Conservation (phyloP, 2,888 invertebrate species). For the Neoaliturus tenellus region DNA sequence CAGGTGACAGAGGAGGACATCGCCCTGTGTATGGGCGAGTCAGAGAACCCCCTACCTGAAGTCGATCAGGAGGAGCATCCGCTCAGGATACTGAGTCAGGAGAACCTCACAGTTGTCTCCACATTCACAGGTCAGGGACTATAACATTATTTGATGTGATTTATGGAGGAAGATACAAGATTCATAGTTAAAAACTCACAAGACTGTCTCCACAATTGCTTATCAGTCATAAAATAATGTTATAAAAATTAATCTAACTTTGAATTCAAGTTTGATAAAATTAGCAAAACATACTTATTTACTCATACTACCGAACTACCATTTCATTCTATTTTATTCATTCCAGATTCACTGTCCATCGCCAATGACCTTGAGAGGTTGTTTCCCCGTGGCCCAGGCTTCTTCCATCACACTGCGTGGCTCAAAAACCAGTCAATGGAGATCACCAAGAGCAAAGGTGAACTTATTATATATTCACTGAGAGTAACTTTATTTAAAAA, state of each 20-base stretch:
- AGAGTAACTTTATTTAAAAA: too few relatives aligned
- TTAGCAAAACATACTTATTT: too few relatives aligned
- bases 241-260: too few relatives aligned
- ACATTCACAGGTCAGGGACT: conserved; percentile 83
- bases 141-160: too few relatives aligned
- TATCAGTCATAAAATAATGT: too few relatives aligned
- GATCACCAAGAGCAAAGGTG: background rate
- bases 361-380: conserved; percentile 81
- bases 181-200: too few relatives aligned
- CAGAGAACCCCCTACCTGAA: conserved; percentile 83
- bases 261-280: too few relatives aligned
- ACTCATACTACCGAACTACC: too few relatives aligned
- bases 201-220: too few relatives aligned
- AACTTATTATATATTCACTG: too few relatives aligned
- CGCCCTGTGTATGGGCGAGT: conserved; percentile 87
- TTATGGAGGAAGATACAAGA: too few relatives aligned
- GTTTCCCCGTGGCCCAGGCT: conserved; percentile 72
- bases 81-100: conserved; percentile 90
- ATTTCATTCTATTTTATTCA: background rate
- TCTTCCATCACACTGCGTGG: conserved; percentile 50
- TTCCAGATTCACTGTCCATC: conserved; percentile 74
- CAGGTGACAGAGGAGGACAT: conserved; percentile 92
- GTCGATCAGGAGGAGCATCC: conserved; percentile 91
- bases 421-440: conserved; percentile 32
- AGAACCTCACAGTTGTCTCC: conserved; percentile 93